Base-by-base conservation (phyloP, 2,797 vertebrate species). In the Xiphorhynchus erythropygius region DNA sequence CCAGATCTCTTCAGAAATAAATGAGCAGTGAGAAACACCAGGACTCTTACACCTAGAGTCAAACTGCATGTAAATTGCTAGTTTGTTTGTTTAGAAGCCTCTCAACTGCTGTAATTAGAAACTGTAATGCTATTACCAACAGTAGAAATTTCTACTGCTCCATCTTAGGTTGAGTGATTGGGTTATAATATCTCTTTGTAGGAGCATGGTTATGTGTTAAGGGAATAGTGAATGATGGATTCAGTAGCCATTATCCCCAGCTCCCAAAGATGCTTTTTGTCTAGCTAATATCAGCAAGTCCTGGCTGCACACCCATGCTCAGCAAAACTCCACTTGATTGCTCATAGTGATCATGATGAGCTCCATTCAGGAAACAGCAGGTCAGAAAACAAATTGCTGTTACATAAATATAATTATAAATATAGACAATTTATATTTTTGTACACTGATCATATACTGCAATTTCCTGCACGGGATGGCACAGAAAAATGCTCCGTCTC, bases 301-400 rank as follows among this genome's bases (percentile, higher is more conserved):
- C 77, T 91, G 47, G 94, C 94, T 83, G 84, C 84, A 93, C 59
- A 93, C 17, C n/a, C 16, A 0, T 35, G 89, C 47, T 94, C 75
- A 80, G 67, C 90, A 82, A 68, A 97, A 91, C 81, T 81, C 53
- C 71, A 42, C 57, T 80, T 90, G 64, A 94, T 87, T 91, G 70
- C 16, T 2, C 64, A 89, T 7, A 91, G 33, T 68, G 84, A 93
- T 85, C 79, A 63, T 88, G 87, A 96, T 74, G 93, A 94, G 77
- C 80, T 80, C 71, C 78, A 89, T 89, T 96, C 47, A 94, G 55
- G 16, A 74, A 97, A 84, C 32, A 89, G 53, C 37, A 16, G 80
- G 84, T 88, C 87, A 78, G 64, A 84, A 92, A 95, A 89, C 33
- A 95, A 91, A 87, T 19, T 30, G 24, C 28, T 55, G 42, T 83